Conservation (phyloP, 2,113 vertebrate species). For the Hemiprocne comata region DNA sequence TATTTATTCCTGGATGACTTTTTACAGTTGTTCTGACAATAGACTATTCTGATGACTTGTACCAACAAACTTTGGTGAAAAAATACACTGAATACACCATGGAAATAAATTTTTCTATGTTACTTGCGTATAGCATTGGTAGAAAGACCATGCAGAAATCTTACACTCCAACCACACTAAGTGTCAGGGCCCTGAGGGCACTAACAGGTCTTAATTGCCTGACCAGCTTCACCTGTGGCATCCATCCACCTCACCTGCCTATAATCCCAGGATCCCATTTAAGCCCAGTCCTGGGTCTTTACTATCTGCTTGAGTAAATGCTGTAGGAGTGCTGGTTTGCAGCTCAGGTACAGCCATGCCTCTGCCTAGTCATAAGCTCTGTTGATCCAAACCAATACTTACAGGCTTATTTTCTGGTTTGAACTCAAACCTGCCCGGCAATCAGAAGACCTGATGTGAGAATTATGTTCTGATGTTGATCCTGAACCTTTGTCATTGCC, state of each 20-base stretch:
- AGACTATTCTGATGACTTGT: background rate
- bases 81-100: background rate
- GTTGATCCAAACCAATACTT: background rate
- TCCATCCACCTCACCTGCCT: background rate
- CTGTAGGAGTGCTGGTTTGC: background rate
- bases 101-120: background rate
- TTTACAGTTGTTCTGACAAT: background rate
- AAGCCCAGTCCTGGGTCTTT: background rate
- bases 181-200: background rate
- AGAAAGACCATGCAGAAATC: background rate
- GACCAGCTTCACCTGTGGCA: background rate
- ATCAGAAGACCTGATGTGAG: background rate
- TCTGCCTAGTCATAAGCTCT: background rate
- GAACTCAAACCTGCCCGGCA: background rate
- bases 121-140: background rate
- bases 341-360: background rate
- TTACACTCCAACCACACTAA: background rate
- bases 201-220: background rate
- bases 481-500: background rate
- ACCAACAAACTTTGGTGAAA: background rate
- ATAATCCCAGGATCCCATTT: background rate
- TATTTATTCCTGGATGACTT: background rate
- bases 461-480: background rate
- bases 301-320: background rate
- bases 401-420: background rate